Conservation (phyloP, 2,888 invertebrate species). For the Serrognathus titanus region DNA sequence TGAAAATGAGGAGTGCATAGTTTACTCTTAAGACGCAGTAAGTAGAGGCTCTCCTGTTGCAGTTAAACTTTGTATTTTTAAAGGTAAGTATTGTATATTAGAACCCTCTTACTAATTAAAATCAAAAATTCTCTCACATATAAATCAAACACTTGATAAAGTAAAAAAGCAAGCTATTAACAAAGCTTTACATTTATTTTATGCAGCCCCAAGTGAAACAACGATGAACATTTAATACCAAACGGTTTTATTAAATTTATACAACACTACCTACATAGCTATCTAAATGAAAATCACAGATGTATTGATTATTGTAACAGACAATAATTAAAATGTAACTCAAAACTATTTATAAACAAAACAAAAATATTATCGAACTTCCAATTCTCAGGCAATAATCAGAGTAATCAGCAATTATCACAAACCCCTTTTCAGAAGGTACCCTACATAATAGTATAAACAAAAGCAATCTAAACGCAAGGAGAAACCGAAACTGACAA, state of each 20-base stretch:
- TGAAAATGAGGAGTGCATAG: no score
- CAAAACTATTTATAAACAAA: conserved; percentile 3
- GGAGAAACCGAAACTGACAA: neutral
- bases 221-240: conserved; percentile 24
- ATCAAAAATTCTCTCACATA: no score
- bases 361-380: conserved; percentile 7
- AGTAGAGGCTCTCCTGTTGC: no score
- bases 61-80: no score
- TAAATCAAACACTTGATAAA: no score
- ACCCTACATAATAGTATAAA: neutral
- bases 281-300: conserved; percentile 48
- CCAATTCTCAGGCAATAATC: neutral
- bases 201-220: neutral
- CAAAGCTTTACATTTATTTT: no score
- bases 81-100: no score
- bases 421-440: no score
- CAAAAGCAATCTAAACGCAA: neutral
- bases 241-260: conserved; percentile 24
- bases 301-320: conserved; percentile 45
- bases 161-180: no score
- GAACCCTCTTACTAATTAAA: no score
- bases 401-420: no score
- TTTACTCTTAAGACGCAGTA: no score
- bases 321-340: conserved; percentile 27
- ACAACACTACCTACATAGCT: conserved; percentile 20